phyloP scores from a whole-genome alignment of 2,113 vertebrate species.

The Gasterosteus aculeatus region DNA sequence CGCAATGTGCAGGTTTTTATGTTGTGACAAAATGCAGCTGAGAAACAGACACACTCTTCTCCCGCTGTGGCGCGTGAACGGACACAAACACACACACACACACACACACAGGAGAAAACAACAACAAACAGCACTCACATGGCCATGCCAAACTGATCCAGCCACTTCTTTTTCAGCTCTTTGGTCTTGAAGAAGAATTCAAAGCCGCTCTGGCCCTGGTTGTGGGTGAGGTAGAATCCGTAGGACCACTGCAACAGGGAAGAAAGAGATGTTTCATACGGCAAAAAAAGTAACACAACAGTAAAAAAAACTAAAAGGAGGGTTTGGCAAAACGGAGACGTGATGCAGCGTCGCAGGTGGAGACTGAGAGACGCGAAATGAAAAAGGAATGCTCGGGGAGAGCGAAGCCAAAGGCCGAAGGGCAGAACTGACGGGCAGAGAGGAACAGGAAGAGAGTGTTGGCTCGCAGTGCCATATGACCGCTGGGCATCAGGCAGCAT shows the following conservation, averaged over 20 bases:
- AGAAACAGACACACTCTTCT: conserved; percentile 5
- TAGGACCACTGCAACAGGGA: conserved; percentile 90
- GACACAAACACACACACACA: conserved; percentile 15
- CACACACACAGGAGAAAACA: background rate
- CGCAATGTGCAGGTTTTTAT: conserved; percentile 1
- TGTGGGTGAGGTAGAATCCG: conserved; percentile 98
- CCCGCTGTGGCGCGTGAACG: conserved; percentile 2
- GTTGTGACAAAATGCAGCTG: conserved; percentile 12
- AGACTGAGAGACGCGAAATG: conserved; percentile 64
- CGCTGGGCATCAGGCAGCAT: conserved; percentile 56
- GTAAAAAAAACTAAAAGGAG: conserved; percentile 2
- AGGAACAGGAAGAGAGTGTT: conserved; percentile 15
- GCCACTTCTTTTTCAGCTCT: conserved; percentile 99
- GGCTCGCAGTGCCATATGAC: conserved; percentile 32
- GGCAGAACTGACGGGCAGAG: conserved; percentile 49
- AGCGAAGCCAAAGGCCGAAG: conserved; percentile 43
- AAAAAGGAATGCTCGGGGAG: conserved; percentile 53
- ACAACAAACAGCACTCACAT: conserved; percentile 89
- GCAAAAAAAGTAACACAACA: background rate
- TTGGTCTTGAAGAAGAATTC: conserved; percentile 99
- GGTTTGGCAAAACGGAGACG: conserved; percentile 21
- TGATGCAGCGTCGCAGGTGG: conserved; percentile 68
- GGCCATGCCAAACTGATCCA: conserved; percentile 98
- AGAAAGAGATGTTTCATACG: conserved; percentile 19
- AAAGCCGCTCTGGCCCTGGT: conserved; percentile 94